A percentile compares a stretch with the other conserved stretches of the same genome.
These are phyloP conservation scores for Cantharis rustica DNA, from an alignment of 2,888 invertebrate genomes.

Conservation along the genomic window DNA sequence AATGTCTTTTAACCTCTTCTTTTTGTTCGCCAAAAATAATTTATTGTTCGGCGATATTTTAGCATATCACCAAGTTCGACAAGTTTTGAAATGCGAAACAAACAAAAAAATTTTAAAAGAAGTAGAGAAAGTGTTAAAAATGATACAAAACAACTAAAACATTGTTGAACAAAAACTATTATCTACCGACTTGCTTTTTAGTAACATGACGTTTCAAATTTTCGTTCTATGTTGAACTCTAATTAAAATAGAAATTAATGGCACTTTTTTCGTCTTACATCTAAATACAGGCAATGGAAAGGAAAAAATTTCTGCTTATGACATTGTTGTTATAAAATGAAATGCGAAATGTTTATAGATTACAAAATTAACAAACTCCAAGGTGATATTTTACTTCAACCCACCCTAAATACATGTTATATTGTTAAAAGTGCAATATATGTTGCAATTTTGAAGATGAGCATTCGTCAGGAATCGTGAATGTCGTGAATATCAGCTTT, in stretches of 20 bases:
- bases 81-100: neutral
- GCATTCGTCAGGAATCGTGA: neutral
- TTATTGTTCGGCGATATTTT: neutral
- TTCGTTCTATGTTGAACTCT: neutral
- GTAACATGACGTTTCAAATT: neutral
- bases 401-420: neutral
- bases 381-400: neutral
- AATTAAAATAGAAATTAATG: neutral
- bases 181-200: neutral
- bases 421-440: neutral
- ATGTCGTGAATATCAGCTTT: neutral
- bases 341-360: neutral
- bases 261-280: neutral
- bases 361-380: neutral
- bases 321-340: neutral
- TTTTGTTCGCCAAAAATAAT: neutral
- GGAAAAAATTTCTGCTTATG: neutral
- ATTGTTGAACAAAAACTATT: neutral
- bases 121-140: neutral
- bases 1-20: neutral
- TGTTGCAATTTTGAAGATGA: neutral
- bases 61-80: neutral
- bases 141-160: neutral
- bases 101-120: neutral
- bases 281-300: neutral